These are phyloP conservation scores for Villa cingulata DNA, from an alignment of 2,888 invertebrate genomes.

Conservation along the genomic window DNA sequence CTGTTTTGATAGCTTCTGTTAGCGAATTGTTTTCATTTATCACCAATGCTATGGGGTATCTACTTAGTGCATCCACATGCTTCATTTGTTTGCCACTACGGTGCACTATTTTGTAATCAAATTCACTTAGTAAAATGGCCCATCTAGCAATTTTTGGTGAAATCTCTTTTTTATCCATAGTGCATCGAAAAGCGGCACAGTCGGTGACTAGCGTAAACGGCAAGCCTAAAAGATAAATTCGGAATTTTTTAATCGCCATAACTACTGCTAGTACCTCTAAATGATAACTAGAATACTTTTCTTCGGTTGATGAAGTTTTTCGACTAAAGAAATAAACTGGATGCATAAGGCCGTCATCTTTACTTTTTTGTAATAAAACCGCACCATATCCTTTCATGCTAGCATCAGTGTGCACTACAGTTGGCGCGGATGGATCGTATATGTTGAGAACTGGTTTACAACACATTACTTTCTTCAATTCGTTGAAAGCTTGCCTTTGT, in stretches of 20 bases:
- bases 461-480: slow-evolving; percentile 1
- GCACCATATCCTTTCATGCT: too few relatives aligned
- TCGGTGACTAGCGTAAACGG: slow-evolving; percentile 22
- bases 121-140: slow-evolving; percentile 19
- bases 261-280: slow-evolving; percentile 25
- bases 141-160: slow-evolving; percentile 16
- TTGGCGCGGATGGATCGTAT: slow-evolving; percentile 15
- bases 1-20: slow-evolving; percentile 14
- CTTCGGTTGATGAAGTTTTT: slow-evolving; percentile 22
- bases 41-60: too few relatives aligned
- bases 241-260: slow-evolving; percentile 21
- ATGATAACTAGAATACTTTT: slow-evolving; percentile 24
- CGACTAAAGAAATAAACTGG: slow-evolving; percentile 23
- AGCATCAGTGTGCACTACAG: slow-evolving; percentile 16
- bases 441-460: slow-evolving; percentile 18
- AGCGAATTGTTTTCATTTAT: slow-evolving; percentile 11
- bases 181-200: slow-evolving; percentile 20
- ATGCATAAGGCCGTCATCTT: slow-evolving; percentile 17
- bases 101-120: slow-evolving; percentile 1
- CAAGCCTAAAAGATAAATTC: slow-evolving; percentile 21
- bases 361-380: slow-evolving; percentile 17
- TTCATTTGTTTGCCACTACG: slow-evolving; percentile 4
- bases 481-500: slow-evolving; percentile 2
- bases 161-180: slow-evolving; percentile 20
- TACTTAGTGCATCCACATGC: too few relatives aligned